Percentiles rank a stretch among this genome's conserved stretches.
phyloP scores from a whole-genome alignment of 2,797 vertebrate genomes.

The Phoebastria nigripes region DNA sequence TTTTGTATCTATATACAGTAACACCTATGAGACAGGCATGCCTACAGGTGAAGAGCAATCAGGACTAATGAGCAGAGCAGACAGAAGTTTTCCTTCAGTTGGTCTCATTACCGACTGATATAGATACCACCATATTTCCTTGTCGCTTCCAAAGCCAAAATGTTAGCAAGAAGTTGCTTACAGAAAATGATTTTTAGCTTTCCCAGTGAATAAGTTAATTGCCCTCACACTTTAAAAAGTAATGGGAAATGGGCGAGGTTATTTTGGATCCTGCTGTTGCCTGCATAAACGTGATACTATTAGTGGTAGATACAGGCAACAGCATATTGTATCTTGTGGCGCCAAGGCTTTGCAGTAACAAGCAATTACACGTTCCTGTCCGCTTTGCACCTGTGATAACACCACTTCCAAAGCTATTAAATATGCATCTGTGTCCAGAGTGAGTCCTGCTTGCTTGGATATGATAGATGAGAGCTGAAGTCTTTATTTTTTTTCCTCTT shows the following conservation, averaged over 20 bases:
- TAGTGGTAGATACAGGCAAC: neutral
- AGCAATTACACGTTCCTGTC: constrained; percentile 6
- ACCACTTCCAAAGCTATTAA: constrained; percentile 46
- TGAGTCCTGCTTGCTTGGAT: neutral
- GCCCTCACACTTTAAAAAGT: neutral
- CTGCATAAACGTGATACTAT: fast-evolving
- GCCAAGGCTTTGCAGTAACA: neutral
- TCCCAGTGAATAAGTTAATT: neutral
- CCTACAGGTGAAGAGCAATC: neutral
- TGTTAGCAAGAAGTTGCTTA: neutral
- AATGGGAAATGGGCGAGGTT: neutral
- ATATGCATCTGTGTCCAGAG: constrained; percentile 9
- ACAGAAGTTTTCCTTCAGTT: neutral
- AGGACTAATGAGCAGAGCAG: neutral
- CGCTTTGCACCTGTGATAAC: neutral
- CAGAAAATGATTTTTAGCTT: neutral
- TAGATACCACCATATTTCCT: neutral
- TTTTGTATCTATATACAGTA: neutral
- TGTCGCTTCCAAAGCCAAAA: neutral
- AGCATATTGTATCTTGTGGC: neutral
- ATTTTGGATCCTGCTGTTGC: neutral
- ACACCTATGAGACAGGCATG: neutral
- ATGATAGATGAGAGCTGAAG: neutral
- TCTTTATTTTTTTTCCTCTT: neutral
- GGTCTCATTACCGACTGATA: neutral